These are phyloP conservation scores for Echinops telfairi DNA, from an alignment of 2,113 vertebrate species.

Conservation along the genomic window DNA sequence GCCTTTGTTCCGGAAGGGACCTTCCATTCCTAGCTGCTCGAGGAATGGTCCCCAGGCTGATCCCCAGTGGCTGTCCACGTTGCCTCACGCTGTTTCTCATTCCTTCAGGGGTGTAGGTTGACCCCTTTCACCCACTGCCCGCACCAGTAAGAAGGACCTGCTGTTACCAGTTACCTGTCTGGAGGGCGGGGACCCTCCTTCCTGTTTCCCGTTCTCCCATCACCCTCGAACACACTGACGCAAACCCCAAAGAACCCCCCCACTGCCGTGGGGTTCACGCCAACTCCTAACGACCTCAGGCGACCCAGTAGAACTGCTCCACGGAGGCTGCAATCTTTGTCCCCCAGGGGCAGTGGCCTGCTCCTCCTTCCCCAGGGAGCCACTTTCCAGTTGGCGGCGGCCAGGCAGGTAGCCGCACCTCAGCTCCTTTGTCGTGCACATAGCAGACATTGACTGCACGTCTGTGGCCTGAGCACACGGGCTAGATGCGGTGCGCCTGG, in stretches of 20 bases:
- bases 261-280: not conserved
- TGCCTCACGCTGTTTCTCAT: not conserved
- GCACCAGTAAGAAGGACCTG: not conserved
- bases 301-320: not conserved
- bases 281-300: not conserved
- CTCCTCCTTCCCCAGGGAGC: not conserved
- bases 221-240: not conserved
- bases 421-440: not conserved
- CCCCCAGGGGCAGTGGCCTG: not conserved
- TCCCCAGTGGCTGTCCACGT: not conserved
- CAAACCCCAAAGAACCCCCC: not conserved
- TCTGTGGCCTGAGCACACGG: not conserved
- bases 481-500: not conserved
- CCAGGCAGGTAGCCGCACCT: too few relatives aligned
- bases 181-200: not conserved
- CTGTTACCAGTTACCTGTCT: not conserved
- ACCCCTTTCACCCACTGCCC: not conserved
- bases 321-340: not conserved
- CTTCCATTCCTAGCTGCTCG: not conserved
- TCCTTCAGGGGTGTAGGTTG: not conserved
- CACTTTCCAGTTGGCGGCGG: too few relatives aligned
- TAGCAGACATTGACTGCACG: slow-evolving; percentile 13
- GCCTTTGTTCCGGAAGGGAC: slow-evolving; percentile 40
- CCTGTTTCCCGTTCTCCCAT: not conserved
- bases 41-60: not conserved